Evolutionary conservation across 2,888 invertebrate genomes (phyloP), one percentile per base, ranked within the genome.

Genomic region (Volucella bombylans): DNA sequence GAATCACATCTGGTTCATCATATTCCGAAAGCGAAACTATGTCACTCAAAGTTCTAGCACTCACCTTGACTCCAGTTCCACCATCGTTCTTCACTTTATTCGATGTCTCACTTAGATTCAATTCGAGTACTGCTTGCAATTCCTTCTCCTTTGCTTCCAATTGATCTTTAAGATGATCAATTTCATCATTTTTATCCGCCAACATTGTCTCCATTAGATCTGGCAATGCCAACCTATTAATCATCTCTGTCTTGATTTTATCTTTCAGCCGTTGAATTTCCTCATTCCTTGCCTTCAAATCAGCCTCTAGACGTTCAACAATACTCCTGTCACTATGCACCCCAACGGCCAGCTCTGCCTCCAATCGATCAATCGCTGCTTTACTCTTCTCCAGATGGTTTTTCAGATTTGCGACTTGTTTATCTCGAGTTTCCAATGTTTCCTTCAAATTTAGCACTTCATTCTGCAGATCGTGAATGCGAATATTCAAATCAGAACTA

Each of bases 11-110:
- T 64, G 94, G 93, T 87, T 95, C 95, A 82, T 95, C 95, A 80
- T 94, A 94, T 87, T 96, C 96, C 0, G 95, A 94, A 89, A 96
- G 94, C 1, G 95, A 95, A 0, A 95, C 93, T 77, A 96, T 94
- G 87, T 95, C 95, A 89, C 95, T 95, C 6, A 95, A 92, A 0
- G 95, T 95, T 50, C 95, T 93, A 0, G 94, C 95, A 61, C 95
- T 95, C 71, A 93, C 93, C 90, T 95, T 95, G 1, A 92, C 89
- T 23, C 93, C 94, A 8, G 92, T 92, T 45, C 89, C 90, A 47
- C 93, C 93, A 81, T 92, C 92, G 61, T 86, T 71, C 38, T 68
- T 86, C 15, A 80, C 47, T n/a, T 86, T 86, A 55, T 81, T 87
- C 3, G 86, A 65, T 4, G 64, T 76, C 11, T 88, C 89, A 45